Conservation (phyloP, 30 jellyfish, hydroid and myxozoan species). For the Kudoa iwatai region DNA sequence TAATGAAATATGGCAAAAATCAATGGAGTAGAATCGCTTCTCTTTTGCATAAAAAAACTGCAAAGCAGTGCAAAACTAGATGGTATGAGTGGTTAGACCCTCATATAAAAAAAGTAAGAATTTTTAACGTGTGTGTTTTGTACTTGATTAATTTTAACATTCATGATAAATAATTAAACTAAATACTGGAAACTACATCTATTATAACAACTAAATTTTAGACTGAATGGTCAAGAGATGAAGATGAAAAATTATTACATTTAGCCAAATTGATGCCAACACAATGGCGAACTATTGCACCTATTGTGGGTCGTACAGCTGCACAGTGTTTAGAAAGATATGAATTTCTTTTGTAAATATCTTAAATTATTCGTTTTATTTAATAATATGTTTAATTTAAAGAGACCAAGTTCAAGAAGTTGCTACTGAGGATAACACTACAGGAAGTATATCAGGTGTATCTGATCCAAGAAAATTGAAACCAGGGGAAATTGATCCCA, state of each 20-base stretch:
- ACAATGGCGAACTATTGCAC: slow-evolving; percentile 97
- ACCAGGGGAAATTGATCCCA: slow-evolving; percentile 97
- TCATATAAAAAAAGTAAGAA: slow-evolving; percentile 62
- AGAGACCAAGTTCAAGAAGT: slow-evolving; percentile 92
- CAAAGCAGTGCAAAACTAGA: slow-evolving; percentile 85
- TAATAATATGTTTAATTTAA: background rate
- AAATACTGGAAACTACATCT: too few relatives aligned
- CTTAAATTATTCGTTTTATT: too few relatives aligned
- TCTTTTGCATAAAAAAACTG: slow-evolving; percentile 55
- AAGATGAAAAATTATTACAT: slow-evolving; percentile 72
- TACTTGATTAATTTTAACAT: too few relatives aligned
- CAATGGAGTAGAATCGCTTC: slow-evolving; percentile 99
- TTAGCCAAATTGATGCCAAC: slow-evolving; percentile 96
- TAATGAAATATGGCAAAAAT: slow-evolving; percentile 92
- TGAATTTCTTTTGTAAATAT: slow-evolving; percentile 64
- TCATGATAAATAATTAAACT: too few relatives aligned
- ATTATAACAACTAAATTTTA: too few relatives aligned
- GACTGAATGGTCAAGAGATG: slow-evolving; percentile 99
- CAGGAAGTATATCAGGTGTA: too few relatives aligned
- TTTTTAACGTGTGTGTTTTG: too few relatives aligned
- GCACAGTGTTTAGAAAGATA: slow-evolving; percentile 95
- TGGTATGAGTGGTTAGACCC: slow-evolving; percentile 99
- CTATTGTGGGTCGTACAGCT: slow-evolving; percentile 90
- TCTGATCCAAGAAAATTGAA: slow-evolving; percentile 84
- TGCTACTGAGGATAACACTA: slow-evolving; percentile 31